phyloP scores from a whole-genome alignment of 2,113 vertebrate species.

The human region GRCh38 chr15:87444001-87444500 shows the following conservation, averaged over 20 bases:
- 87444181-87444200: neutral
- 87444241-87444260: neutral
- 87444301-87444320: neutral
- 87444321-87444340: neutral
- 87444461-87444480: neutral
- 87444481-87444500: neutral
- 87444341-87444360: neutral
- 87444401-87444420: neutral
- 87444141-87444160: neutral
- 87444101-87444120: slow-evolving; percentile 19
- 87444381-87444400: neutral
- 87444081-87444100: slow-evolving; percentile 49
- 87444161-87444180: neutral
- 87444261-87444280: neutral
- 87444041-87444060: neutral
- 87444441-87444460: neutral
- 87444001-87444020: neutral
- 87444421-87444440: neutral
- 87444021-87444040: slow-evolving; percentile 50
- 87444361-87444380: neutral
- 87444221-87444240: neutral
- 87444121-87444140: neutral
- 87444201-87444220: neutral
- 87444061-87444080: slow-evolving; percentile 52
- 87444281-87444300: neutral